phyloP scores from a whole-genome alignment of 2,113 vertebrate species.

The Candoia aspera region DNA sequence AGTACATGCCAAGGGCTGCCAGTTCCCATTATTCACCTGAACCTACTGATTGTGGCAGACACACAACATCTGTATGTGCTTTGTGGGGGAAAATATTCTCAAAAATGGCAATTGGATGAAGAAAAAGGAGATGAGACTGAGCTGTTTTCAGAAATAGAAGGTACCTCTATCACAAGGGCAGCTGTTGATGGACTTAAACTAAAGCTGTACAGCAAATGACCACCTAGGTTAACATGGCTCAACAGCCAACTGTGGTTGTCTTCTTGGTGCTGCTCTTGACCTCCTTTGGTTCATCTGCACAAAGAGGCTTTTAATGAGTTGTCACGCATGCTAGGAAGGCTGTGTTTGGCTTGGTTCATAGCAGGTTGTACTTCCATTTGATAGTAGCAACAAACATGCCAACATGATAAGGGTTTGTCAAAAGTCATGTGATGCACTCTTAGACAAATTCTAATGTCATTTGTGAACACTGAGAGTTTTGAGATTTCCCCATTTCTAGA shows the following conservation, averaged over 20 bases:
- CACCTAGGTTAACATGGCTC: not conserved
- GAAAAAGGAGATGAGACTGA: not conserved
- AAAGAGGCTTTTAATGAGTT: not conserved
- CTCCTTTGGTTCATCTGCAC: not conserved
- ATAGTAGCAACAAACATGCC: not conserved
- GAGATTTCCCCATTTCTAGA: not conserved
- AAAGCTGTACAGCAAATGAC: not conserved
- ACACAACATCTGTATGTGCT: constrained; percentile 84
- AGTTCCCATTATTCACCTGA: constrained; percentile 88
- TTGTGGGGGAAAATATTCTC: constrained; percentile 69
- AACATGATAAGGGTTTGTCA: not conserved
- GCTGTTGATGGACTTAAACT: not conserved
- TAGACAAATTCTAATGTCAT: not conserved
- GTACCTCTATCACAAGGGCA: not conserved
- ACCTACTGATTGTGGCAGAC: constrained; percentile 81
- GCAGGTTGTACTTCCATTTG: not conserved
- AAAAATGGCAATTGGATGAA: constrained; percentile 25
- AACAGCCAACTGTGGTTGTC: not conserved
- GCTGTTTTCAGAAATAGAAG: constrained; percentile 1
- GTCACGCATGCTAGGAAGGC: not conserved
- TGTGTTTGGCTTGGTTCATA: not conserved
- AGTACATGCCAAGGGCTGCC: constrained; percentile 80
- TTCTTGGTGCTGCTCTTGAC: not conserved
- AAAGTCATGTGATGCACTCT: not conserved
- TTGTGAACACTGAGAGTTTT: not conserved